A percentile compares a stretch with the other conserved stretches of the same genome.
Evolutionary conservation across 1,140 invertebrate genomes (phyloP).

Genomic region (Drosophila elegans): DNA sequence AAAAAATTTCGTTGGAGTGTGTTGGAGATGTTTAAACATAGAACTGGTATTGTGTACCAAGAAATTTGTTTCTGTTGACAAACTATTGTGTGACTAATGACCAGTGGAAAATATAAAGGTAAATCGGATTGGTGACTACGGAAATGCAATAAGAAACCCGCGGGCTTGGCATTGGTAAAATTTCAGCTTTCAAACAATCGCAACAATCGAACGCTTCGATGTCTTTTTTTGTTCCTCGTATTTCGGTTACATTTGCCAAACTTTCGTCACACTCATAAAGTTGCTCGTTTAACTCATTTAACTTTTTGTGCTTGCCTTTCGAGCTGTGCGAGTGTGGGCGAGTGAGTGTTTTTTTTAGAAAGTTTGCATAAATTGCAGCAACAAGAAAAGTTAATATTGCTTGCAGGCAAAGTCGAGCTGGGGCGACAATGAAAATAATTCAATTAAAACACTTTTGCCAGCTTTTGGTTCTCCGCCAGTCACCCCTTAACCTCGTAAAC

Average conservation of each 20-base stretch:
- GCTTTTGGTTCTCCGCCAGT: constrained; percentile 37
- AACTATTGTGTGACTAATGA: too few relatives aligned
- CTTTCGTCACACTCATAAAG: constrained; percentile 76
- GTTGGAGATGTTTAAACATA: too few relatives aligned
- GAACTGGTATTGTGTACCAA: too few relatives aligned
- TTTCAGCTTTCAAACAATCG: constrained; percentile 1
- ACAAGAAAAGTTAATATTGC: constrained; percentile 80
- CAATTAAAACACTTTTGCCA: constrained; percentile 84
- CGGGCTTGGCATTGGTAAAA: constrained; percentile 7
- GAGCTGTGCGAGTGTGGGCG: constrained; percentile 19
- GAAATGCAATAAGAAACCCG: not conserved
- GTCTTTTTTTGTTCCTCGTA: constrained; percentile 22
- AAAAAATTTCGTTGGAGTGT: too few relatives aligned
- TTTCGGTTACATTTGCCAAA: constrained; percentile 64
- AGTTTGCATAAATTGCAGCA: constrained; percentile 80
- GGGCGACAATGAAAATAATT: constrained; percentile 83
- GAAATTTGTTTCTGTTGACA: too few relatives aligned
- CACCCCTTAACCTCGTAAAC: constrained; percentile 8
- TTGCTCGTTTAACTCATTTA: constrained; percentile 84
- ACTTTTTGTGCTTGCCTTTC: constrained; percentile 66
- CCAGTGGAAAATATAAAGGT: not conserved
- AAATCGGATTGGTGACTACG: too few relatives aligned
- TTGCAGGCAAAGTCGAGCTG: constrained; percentile 59
- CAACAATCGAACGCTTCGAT: constrained; percentile 15
- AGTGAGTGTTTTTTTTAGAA: constrained; percentile 54